phyloP scores from a whole-genome alignment of 2,113 vertebrate genomes.

The Polyodon spathula region DNA sequence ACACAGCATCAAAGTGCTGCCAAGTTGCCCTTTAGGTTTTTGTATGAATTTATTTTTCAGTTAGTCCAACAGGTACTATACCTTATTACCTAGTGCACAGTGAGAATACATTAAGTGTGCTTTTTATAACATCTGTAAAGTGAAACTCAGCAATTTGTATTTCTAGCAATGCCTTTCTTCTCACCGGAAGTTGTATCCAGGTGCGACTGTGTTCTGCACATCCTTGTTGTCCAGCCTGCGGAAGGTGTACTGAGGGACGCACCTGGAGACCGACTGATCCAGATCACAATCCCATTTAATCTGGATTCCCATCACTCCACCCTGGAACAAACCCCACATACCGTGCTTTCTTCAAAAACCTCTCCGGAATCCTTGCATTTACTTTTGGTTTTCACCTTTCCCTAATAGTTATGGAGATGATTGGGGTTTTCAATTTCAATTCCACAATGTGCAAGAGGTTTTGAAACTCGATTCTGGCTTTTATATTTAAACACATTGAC shows the following conservation, averaged over 20 bases:
- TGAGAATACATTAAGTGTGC: not conserved
- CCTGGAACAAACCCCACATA: slow-evolving; percentile 39
- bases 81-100: not conserved
- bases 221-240: slow-evolving; percentile 67
- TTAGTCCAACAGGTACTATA: too few relatives aligned
- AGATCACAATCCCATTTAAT: slow-evolving; percentile 72
- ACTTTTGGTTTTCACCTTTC: not conserved
- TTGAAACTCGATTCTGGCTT: too few relatives aligned
- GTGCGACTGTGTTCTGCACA: slow-evolving; percentile 54
- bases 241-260: slow-evolving; percentile 72
- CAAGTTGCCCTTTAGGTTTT: too few relatives aligned
- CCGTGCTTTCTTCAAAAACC: too few relatives aligned
- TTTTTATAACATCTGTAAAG: not conserved
- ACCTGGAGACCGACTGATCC: slow-evolving; percentile 53
- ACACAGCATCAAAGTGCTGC: too few relatives aligned
- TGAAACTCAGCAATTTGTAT: not conserved
- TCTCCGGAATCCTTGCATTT: not conserved
- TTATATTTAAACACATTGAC: too few relatives aligned
- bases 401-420: too few relatives aligned
- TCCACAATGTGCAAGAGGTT: not conserved
- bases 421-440: not conserved
- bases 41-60: too few relatives aligned
- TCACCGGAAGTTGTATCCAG: slow-evolving; percentile 83
- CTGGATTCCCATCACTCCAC: slow-evolving; percentile 71
- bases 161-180: not conserved